A percentile compares a stretch with the other conserved stretches of the same genome.
These are phyloP conservation scores for Lagopus muta DNA, from an alignment of 2,113 vertebrate species.

Conservation along the genomic window DNA sequence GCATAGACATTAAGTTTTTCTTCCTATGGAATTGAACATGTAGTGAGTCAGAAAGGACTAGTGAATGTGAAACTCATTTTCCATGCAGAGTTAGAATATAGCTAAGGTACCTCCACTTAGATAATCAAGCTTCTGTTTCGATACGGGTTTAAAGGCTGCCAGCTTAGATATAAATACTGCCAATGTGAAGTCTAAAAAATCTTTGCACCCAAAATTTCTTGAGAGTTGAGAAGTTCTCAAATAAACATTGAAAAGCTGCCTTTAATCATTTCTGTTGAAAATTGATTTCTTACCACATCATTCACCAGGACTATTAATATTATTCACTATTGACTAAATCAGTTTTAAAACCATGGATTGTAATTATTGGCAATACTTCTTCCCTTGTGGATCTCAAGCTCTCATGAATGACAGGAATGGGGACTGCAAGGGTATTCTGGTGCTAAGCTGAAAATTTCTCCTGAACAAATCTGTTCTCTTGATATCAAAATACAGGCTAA, in stretches of 20 bases:
- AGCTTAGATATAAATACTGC: background rate
- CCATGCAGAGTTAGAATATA: background rate
- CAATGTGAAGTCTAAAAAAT: background rate
- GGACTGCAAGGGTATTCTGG: background rate
- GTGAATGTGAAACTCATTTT: background rate
- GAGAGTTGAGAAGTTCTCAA: background rate
- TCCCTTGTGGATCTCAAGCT: background rate
- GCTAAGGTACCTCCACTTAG: background rate
- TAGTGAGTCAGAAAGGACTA: background rate
- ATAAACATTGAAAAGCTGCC: background rate
- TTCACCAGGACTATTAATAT: background rate
- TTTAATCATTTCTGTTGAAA: background rate
- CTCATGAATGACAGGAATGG: accelerated
- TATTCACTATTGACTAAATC: background rate
- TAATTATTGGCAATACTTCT: background rate
- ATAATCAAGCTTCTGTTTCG: background rate
- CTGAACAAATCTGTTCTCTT: background rate
- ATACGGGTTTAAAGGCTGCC: background rate
- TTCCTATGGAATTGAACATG: background rate
- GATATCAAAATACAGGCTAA: background rate
- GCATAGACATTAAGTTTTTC: background rate
- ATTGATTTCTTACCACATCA: background rate
- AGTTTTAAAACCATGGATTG: background rate
- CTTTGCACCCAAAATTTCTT: background rate
- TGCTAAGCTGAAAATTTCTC: background rate